phyloP scores from a whole-genome alignment of 64 coral and sea anemone genomes.

The Hydrozoanthus tunicans region DNA sequence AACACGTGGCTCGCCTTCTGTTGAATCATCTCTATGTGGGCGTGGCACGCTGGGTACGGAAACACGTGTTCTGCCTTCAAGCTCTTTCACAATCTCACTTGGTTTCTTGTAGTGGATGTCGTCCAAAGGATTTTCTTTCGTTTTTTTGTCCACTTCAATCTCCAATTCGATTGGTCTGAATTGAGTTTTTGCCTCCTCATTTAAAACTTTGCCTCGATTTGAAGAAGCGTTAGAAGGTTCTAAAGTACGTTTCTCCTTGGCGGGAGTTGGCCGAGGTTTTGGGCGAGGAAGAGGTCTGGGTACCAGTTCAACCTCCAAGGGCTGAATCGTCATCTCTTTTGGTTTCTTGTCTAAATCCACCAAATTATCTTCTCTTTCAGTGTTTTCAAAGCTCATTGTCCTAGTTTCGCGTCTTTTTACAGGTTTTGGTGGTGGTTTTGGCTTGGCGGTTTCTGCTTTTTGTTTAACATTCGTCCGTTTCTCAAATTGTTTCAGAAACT shows the following conservation, averaged over 20 bases:
- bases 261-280: background rate
- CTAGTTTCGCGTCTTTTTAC: background rate
- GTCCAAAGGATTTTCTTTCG: background rate
- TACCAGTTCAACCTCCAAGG: background rate
- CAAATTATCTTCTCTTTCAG: background rate
- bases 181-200: slow-evolving; percentile 18
- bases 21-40: slow-evolving; percentile 22
- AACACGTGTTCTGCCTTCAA: slow-evolving; percentile 21
- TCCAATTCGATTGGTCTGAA: slow-evolving; percentile 14
- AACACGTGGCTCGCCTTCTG: background rate
- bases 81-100: slow-evolving; percentile 62
- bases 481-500: slow-evolving; percentile 24
- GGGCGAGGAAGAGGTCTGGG: slow-evolving; percentile 9
- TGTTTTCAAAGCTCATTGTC: background rate
- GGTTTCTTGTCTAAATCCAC: background rate
- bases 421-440: background rate
- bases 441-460: slow-evolving; percentile 18
- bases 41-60: background rate
- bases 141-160: slow-evolving; percentile 10
- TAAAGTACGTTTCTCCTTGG: background rate
- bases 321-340: background rate
- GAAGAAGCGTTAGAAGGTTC: background rate
- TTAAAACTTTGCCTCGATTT: background rate
- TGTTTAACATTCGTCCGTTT: slow-evolving; percentile 1
- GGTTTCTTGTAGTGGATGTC: slow-evolving; percentile 34